phyloP scores from a whole-genome alignment of 2,888 invertebrate species.

The Plagiodera versicolora region DNA sequence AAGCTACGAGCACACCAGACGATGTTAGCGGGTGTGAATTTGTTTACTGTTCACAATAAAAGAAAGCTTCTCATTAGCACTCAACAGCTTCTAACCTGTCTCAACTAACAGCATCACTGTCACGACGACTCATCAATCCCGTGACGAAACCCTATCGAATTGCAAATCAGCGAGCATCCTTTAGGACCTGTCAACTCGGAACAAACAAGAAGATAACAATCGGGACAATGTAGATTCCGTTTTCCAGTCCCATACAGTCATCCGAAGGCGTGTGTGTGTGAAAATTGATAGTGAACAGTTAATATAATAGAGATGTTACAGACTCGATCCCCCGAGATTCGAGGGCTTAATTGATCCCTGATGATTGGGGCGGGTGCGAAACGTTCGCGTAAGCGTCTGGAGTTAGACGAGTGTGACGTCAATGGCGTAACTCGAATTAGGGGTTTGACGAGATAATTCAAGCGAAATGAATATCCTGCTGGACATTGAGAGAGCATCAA shows the following conservation, averaged over 20 bases:
- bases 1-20: too few species aligned
- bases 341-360: conserved; percentile 52
- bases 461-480: too few species aligned
- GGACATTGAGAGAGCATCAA: too few species aligned
- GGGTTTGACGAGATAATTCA: neutral
- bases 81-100: too few species aligned
- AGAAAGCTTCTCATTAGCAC: too few species aligned
- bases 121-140: too few species aligned
- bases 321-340: conserved; percentile 28
- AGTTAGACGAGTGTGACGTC: conserved; percentile 9
- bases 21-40: too few species aligned
- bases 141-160: neutral
- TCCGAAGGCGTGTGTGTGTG: conserved; percentile 14
- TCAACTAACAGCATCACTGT: too few species aligned
- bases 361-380: conserved; percentile 51
- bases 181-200: conserved; percentile 13
- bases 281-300: conserved; percentile 25
- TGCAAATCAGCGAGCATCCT: conserved; percentile 11
- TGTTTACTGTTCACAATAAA: too few species aligned
- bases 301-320: conserved; percentile 31
- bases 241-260: conserved; percentile 13
- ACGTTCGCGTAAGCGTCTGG: conserved; percentile 39
- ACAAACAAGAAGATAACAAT: conserved; percentile 22
- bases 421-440: conserved; percentile 4
- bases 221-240: conserved; percentile 19